phyloP scores from a whole-genome alignment of 2,888 invertebrate species.

The Mallateleia sp. region DNA sequence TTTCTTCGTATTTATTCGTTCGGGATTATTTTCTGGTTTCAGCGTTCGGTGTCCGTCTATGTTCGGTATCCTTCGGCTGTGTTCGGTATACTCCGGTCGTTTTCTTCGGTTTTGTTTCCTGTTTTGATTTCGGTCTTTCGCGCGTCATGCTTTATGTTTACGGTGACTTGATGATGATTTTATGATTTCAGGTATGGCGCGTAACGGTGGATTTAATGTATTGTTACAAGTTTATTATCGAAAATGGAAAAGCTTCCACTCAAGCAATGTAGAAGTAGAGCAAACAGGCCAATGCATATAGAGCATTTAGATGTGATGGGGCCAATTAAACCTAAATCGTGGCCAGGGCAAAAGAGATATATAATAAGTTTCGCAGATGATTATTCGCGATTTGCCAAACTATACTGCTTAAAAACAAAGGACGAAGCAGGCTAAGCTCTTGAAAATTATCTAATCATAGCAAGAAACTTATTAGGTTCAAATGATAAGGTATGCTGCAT shows the following conservation, averaged over 20 bases:
- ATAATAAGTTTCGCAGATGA: constrained; percentile 75
- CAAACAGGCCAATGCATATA: constrained; percentile 67
- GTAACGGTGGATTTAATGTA: too few species aligned
- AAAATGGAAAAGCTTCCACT: constrained; percentile 78
- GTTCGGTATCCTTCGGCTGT: too few species aligned
- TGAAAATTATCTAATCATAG: constrained; percentile 73
- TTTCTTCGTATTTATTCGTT: too few species aligned
- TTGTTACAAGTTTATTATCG: constrained; percentile 39
- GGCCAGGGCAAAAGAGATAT: constrained; percentile 66
- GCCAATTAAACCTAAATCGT: constrained; percentile 73
- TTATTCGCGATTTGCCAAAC: constrained; percentile 70
- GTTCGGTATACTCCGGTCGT: too few species aligned
- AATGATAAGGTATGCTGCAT: constrained; percentile 79
- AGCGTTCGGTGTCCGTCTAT: too few species aligned
- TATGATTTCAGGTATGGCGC: too few species aligned
- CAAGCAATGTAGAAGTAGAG: constrained; percentile 54
- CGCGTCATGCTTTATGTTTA: too few species aligned
- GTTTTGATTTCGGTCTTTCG: too few species aligned
- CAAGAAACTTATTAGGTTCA: constrained; percentile 77
- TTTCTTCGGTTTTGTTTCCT: too few species aligned
- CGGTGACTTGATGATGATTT: too few species aligned
- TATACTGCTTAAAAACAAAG: constrained; percentile 78
- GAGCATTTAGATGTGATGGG: constrained; percentile 77
- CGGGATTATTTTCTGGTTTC: too few species aligned
- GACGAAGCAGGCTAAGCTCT: constrained; percentile 77